Conservation (phyloP, 2,888 invertebrate genomes). For the Drosophila melanosoma region DNA sequence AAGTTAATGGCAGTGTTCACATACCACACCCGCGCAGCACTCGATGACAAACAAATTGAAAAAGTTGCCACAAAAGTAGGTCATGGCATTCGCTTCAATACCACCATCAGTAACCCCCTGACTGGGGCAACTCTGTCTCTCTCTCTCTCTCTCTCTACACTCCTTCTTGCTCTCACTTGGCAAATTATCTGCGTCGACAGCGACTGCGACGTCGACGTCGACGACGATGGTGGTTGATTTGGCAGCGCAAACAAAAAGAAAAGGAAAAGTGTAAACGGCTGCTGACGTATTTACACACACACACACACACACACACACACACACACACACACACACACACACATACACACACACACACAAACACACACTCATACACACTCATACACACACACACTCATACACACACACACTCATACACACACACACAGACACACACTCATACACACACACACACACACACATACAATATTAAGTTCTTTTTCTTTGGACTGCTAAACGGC, state of each 20-base stretch:
- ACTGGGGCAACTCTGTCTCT: constrained; percentile 2
- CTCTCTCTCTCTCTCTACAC: neutral
- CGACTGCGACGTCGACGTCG: constrained; percentile 14
- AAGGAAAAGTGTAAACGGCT: constrained; percentile 59
- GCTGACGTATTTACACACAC: constrained; percentile 66
- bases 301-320: constrained; percentile 10
- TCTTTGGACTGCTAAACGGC: constrained; percentile 21
- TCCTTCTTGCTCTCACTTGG: constrained; percentile 53
- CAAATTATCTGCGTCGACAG: constrained; percentile 72
- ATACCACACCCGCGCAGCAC: constrained; percentile 21
- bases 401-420: neutral
- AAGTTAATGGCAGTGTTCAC: constrained; percentile 26
- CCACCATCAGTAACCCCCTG: constrained; percentile 18
- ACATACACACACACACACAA: constrained; percentile 3
- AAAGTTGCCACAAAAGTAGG: constrained; percentile 72
- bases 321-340: neutral
- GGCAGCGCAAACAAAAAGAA: constrained; percentile 61
- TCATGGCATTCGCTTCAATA: constrained; percentile 61
- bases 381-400: constrained; percentile 36
- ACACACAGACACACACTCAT: constrained; percentile 1
- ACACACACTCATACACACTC: constrained; percentile 13
- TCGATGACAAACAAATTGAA: constrained; percentile 71
- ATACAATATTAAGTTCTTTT: constrained; percentile 15
- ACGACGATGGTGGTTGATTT: constrained; percentile 69
- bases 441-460: constrained; percentile 8